phyloP scores from a whole-genome alignment of 2,797 vertebrate species.

The Artibeus lituratus region DNA sequence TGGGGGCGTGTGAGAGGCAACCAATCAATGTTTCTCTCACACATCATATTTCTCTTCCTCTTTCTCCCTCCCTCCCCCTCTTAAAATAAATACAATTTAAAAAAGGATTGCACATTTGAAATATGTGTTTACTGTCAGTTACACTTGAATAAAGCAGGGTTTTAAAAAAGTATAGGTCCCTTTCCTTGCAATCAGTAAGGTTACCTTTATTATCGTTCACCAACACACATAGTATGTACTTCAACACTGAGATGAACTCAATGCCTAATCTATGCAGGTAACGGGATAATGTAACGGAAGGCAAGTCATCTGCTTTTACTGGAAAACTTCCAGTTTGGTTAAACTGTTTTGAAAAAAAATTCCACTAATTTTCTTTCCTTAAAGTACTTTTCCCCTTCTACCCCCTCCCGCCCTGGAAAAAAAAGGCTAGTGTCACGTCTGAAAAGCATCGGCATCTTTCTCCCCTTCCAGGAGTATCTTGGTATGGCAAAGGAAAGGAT shows the following conservation, averaged over 20 bases:
- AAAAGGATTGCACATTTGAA: not conserved
- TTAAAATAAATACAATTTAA: too few relatives aligned
- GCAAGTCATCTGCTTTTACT: slow-evolving; percentile 1
- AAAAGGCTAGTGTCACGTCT: not conserved
- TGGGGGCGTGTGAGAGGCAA: too few relatives aligned
- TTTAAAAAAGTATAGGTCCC: not conserved
- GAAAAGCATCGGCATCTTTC: not conserved
- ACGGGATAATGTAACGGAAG: not conserved
- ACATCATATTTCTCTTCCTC: too few relatives aligned
- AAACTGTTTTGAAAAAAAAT: not conserved
- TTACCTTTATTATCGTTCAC: not conserved
- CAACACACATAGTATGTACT: not conserved
- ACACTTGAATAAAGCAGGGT: not conserved
- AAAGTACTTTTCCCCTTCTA: not conserved
- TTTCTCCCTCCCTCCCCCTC: too few relatives aligned
- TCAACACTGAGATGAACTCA: not conserved
- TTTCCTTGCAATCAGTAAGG: not conserved
- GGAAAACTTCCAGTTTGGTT: not conserved
- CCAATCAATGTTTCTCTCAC: too few relatives aligned
- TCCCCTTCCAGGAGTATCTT: not conserved
- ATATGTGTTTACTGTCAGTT: not conserved
- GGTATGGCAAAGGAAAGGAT: not conserved
- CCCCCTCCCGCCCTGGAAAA: not conserved
- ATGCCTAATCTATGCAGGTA: not conserved
- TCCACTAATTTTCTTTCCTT: not conserved